A percentile compares a stretch with the other conserved stretches of the same genome.
These are phyloP conservation scores for Enteromius paludinosus DNA, from an alignment of 2,797 vertebrate species.

Conservation along the genomic window DNA sequence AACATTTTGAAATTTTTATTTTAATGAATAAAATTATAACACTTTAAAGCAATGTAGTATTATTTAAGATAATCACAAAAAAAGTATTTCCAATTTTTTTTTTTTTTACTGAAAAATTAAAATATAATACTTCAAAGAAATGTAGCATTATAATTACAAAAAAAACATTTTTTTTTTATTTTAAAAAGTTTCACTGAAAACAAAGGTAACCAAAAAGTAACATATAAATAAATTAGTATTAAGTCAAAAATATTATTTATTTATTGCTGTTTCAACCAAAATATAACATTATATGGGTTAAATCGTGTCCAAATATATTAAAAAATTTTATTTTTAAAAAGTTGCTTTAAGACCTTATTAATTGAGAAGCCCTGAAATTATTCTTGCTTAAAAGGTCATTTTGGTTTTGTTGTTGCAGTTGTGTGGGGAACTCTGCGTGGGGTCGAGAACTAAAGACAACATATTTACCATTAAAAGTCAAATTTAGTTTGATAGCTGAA, in stretches of 20 bases:
- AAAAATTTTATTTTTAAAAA: background rate
- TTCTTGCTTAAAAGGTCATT: background rate
- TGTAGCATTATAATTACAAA: no score
- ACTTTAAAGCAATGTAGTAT: background rate
- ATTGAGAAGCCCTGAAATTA: background rate
- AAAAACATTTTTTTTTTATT: no score
- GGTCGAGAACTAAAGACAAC: background rate
- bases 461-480: background rate
- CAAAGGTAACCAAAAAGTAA: background rate
- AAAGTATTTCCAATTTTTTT: no score
- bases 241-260: background rate
- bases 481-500: background rate
- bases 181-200: background rate
- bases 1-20: background rate
- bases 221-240: background rate
- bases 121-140: no score
- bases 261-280: background rate
- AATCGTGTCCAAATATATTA: background rate
- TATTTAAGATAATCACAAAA: no score
- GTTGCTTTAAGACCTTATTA: background rate
- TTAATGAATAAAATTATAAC: background rate
- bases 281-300: background rate
- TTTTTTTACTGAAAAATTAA: no score
- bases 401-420: constrained; percentile 8
- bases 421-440: background rate